Evolutionary conservation across 2,888 invertebrate genomes (phyloP).

Genomic region (Rhingia campestris): DNA sequence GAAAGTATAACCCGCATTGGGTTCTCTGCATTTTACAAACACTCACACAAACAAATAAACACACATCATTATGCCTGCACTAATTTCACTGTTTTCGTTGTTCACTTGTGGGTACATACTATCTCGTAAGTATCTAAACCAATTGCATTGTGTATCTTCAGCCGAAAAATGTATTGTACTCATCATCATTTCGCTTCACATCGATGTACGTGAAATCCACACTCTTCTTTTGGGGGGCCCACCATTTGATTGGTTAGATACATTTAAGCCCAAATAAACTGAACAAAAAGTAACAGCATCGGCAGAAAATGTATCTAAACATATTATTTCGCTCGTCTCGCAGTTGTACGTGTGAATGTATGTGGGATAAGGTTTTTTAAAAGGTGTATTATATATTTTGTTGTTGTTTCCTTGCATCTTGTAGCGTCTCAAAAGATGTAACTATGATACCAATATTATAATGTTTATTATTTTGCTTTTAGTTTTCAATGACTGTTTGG

Average conservation of each 20-base stretch:
- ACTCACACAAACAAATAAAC: slow-evolving; percentile 14
- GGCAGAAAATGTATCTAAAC: slow-evolving; percentile 69
- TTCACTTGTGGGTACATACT: slow-evolving; percentile 14
- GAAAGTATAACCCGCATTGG: slow-evolving; percentile 23
- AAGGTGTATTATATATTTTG: slow-evolving; percentile 25
- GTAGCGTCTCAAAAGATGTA: slow-evolving; percentile 67
- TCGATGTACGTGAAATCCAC: slow-evolving; percentile 61
- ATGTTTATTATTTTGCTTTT: slow-evolving; percentile 67
- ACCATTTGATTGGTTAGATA: slow-evolving; percentile 70
- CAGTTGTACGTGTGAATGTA: slow-evolving; percentile 32
- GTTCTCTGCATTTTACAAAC: slow-evolving; percentile 21
- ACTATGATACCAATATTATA: slow-evolving; percentile 70
- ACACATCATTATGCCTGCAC: slow-evolving; percentile 41
- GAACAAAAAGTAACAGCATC: slow-evolving; percentile 54
- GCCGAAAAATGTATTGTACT: slow-evolving; percentile 61
- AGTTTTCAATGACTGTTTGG: slow-evolving; percentile 41
- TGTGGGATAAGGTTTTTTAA: slow-evolving; percentile 42
- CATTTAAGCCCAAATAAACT: slow-evolving; percentile 41
- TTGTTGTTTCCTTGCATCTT: slow-evolving; percentile 41
- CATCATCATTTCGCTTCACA: slow-evolving; percentile 62
- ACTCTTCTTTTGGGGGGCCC: slow-evolving; percentile 44
- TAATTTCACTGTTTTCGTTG: slow-evolving; percentile 55
- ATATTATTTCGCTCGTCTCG: slow-evolving; percentile 30
- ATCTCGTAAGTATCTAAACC: slow-evolving; percentile 38
- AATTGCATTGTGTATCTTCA: slow-evolving; percentile 63